These are phyloP conservation scores for Lophius piscatorius DNA, from an alignment of 2,113 vertebrate species.

Conservation along the genomic window DNA sequence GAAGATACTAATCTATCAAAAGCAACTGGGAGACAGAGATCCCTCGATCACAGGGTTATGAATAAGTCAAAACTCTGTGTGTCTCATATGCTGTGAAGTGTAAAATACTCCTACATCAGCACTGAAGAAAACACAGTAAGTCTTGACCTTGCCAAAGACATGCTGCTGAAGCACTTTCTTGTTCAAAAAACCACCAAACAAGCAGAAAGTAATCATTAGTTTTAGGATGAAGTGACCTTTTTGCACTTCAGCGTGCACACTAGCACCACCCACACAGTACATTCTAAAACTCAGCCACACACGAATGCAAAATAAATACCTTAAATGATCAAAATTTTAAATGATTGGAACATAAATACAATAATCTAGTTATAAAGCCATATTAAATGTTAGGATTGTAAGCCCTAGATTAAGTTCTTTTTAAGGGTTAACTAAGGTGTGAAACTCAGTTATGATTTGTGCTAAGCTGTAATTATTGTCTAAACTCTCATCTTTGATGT, in stretches of 20 bases:
- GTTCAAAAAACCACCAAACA: slow-evolving; percentile 49
- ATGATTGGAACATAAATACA: neutral
- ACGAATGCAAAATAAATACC: neutral
- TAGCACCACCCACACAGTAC: neutral
- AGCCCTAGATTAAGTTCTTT: no score
- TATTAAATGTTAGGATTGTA: neutral
- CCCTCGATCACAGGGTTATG: slow-evolving; percentile 29
- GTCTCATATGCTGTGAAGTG: slow-evolving; percentile 48
- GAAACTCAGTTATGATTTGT: no score
- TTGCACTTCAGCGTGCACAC: neutral
- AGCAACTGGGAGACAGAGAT: slow-evolving; percentile 30
- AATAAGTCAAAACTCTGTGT: slow-evolving; percentile 53
- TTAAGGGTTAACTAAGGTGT: no score
- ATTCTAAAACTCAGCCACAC: neutral
- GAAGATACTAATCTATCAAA: slow-evolving; percentile 46
- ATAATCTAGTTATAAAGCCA: neutral
- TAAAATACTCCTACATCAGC: slow-evolving; percentile 35
- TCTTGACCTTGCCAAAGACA: slow-evolving; percentile 39
- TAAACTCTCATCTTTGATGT: no score
- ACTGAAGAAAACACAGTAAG: slow-evolving; percentile 45
- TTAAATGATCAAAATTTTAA: neutral
- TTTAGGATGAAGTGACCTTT: slow-evolving; percentile 58
- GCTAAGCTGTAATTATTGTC: no score
- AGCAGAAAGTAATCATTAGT: slow-evolving; percentile 56
- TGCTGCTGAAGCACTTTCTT: slow-evolving; percentile 49